Base-by-base conservation (phyloP, 2,888 invertebrate genomes). In the Drosophila helvetica region DNA sequence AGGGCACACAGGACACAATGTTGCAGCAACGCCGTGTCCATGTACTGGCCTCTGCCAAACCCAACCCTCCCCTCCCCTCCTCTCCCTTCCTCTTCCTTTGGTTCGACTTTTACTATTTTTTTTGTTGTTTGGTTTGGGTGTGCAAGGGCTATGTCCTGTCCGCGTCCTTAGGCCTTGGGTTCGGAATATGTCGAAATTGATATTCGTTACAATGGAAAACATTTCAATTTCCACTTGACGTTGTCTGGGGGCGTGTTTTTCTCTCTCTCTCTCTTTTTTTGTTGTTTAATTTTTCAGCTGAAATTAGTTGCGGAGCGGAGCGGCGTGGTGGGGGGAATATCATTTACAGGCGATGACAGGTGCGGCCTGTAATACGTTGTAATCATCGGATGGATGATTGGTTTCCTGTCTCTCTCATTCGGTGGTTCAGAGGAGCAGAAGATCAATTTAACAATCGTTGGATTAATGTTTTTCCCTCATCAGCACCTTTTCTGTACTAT, bases 211-310 rank as follows among this genome's bases (percentile, higher is more conserved):
- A 75, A 80, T 70, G 69, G 76, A 73, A 77, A 85, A 86, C 87
- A 85, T 85, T 86, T 86, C 87, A 86, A 86, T 86, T 87, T 87
- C 80, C 80, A 80, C 77, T 85, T 69, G 71, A 73, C 78, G 76
- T 79, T 86, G 56, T 51, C 22, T 25, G 67, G 56, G 61, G 84
- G 84, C 81, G 79, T 73, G 53, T 51, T 46, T 38, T 2, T 7
- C 38, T 15, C 45, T 17, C 19, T n/a, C 46, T 7, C 17, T 33
- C 22, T 25, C 17, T 42, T 33, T 10, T 60, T 17, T 22, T 63
- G 66, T 55, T 55, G 38, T 51, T 18, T 22, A 10, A 71, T 60
- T 75, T 71, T 71, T 67, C 51, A 47, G 63, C 53, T 38, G 68
- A 64, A 46, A 51, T 51, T 46, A 51, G 51, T 45, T 30, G 25